phyloP scores from a whole-genome alignment of 2,888 invertebrate species.

The Agrotis ipsilon region DNA sequence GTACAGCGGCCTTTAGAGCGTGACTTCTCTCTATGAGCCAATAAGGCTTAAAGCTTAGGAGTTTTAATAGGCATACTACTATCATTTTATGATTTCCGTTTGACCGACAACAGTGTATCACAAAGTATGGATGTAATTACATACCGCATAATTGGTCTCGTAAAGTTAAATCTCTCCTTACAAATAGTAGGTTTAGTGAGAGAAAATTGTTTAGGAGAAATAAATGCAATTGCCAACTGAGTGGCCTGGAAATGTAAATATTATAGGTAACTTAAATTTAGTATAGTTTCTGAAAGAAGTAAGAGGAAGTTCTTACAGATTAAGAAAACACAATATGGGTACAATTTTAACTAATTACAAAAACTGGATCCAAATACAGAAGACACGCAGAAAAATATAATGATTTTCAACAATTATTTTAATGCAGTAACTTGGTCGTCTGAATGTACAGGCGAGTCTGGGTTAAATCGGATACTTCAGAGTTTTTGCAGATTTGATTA shows the following conservation, averaged over 20 bases:
- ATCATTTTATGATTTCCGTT: conserved; percentile 43
- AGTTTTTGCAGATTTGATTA: too few relatives aligned
- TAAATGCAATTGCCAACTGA: conserved; percentile 30
- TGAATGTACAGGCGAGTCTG: too few relatives aligned
- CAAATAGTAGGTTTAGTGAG: conserved; percentile 5
- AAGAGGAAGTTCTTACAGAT: too few relatives aligned
- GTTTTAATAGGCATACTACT: not conserved
- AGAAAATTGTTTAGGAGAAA: conserved; percentile 39
- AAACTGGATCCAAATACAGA: too few relatives aligned
- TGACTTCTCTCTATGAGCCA: not conserved
- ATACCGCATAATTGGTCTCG: conserved; percentile 32
- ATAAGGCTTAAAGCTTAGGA: not conserved
- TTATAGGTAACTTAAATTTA: not conserved
- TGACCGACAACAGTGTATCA: conserved; percentile 22
- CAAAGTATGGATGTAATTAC: conserved; percentile 36
- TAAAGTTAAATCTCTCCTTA: conserved; percentile 39
- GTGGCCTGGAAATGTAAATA: conserved; percentile 20
- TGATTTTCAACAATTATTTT: too few relatives aligned
- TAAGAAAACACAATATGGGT: too few relatives aligned
- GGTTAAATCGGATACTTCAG: too few relatives aligned
- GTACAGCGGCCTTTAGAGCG: too few relatives aligned
- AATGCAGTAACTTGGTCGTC: too few relatives aligned
- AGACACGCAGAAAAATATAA: too few relatives aligned
- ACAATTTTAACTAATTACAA: too few relatives aligned
- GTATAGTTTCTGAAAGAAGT: too few relatives aligned